Conservation (phyloP, 1,140 invertebrate genomes). For the Notospermus geniculatus region DNA sequence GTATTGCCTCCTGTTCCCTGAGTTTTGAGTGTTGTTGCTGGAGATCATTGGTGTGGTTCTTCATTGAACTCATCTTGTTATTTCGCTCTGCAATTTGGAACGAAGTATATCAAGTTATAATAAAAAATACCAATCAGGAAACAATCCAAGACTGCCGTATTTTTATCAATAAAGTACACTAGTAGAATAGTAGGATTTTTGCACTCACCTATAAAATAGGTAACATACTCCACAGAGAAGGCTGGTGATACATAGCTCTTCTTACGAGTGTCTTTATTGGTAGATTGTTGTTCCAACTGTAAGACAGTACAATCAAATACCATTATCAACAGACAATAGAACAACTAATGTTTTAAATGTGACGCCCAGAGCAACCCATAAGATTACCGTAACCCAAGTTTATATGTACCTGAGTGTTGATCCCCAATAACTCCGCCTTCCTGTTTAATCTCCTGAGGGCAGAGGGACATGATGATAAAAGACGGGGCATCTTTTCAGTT, state of each 20-base stretch:
- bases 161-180: no score
- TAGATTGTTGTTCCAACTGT: not conserved
- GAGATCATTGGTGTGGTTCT: conserved; percentile 71
- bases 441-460: conserved; percentile 77
- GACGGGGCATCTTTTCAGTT: conserved; percentile 88
- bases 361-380: no score
- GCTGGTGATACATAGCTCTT: conserved; percentile 93
- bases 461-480: conserved; percentile 85
- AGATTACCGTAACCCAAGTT: conserved; percentile 7
- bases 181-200: no score
- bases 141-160: no score
- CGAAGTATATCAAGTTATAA: no score
- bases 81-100: conserved; percentile 54
- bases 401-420: conserved; percentile 56
- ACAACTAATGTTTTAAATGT: no score
- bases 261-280: conserved; percentile 59
- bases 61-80: conserved; percentile 66
- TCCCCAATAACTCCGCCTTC: conserved; percentile 89
- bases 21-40: conserved; percentile 72
- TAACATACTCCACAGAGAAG: conserved; percentile 89
- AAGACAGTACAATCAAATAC: no score
- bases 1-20: conserved; percentile 68
- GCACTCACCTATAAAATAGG: conserved; percentile 79
- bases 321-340: no score
- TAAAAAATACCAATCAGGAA: no score